Evolutionary conservation across 2,113 vertebrate genomes (phyloP), one percentile per base, ranked within the genome.

Genomic region (Fulica atra): DNA sequence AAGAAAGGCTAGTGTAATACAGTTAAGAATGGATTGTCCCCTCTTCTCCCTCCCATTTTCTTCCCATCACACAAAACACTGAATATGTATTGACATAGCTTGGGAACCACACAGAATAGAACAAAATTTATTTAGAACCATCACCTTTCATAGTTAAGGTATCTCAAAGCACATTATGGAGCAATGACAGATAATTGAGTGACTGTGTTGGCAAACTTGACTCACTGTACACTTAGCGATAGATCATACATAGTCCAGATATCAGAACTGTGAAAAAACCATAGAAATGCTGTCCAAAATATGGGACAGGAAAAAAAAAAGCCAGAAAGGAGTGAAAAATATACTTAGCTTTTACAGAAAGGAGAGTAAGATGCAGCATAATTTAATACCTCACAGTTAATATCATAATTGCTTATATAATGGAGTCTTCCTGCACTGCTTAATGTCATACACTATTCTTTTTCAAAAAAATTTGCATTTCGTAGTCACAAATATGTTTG

Each of bases 71-170:
- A 81, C 63, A 93, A 70, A 92, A 93, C 76, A 73, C 92, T 97
- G 96, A 97, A 96, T 96, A 97, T 97, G 92, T 78, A 97, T 97
- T 92, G 85, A 60, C 35, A 89, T 81, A 94, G 87, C 81, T 72
- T 90, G 92, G 90, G 89, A 61, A 97, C 74, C 81, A 92, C 81
- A 87, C 42, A 93, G 83, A 96, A 95, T 59, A 81, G 81, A 97
- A 92, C 29, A 87, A 79, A 96, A 96, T 97, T 96, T 95, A 87
- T 92, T 89, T 95, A 97, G 95, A 97, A 97, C 79, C 96, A 97
- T 92, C 70, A 51, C 91, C 92, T 94, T 97, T 98, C 97, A 95
- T 82, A 95, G 77, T 96, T 89, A 97, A 98, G 96, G 93, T 96
- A 97, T 96, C 97, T 87, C 78, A 95, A 82, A 97, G 74, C 92